These are phyloP conservation scores for Augiades crinisus DNA, from an alignment of 2,888 invertebrate species.

Conservation along the genomic window DNA sequence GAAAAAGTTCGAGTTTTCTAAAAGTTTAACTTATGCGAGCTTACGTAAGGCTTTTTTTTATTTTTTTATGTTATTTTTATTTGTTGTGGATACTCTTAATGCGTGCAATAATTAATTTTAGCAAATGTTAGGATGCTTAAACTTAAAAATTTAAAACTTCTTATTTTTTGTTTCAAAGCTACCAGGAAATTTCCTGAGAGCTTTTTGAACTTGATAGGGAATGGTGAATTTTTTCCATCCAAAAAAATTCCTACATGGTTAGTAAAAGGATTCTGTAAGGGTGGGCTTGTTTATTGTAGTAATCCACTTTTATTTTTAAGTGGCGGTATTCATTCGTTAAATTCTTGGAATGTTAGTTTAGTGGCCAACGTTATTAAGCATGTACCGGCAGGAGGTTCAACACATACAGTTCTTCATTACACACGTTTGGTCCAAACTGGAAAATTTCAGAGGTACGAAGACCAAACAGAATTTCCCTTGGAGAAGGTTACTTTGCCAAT, in stretches of 20 bases:
- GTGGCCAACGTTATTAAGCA: constrained; percentile 49
- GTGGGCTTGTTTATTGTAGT: constrained; percentile 46
- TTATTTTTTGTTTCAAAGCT: too few relatives aligned
- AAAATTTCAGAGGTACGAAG: constrained; percentile 53
- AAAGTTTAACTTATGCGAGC: too few relatives aligned
- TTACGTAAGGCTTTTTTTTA: too few relatives aligned
- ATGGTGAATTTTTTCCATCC: constrained; percentile 51
- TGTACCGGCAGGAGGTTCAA: constrained; percentile 59
- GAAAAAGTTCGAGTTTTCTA: too few relatives aligned
- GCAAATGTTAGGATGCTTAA: too few relatives aligned
- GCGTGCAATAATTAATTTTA: too few relatives aligned
- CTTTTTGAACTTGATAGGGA: constrained; percentile 44
- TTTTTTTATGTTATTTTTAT: too few relatives aligned
- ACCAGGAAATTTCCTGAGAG: constrained; percentile 40
- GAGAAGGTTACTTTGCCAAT: constrained; percentile 48
- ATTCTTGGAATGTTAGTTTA: constrained; percentile 42
- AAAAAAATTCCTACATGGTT: constrained; percentile 50
- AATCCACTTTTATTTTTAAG: constrained; percentile 59
- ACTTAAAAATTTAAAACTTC: too few relatives aligned
- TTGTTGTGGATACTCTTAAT: too few relatives aligned
- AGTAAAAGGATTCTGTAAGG: constrained; percentile 47
- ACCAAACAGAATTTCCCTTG: constrained; percentile 42
- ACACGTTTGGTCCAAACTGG: constrained; percentile 50
- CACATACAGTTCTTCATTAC: constrained; percentile 58
- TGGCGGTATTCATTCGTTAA: constrained; percentile 42